Evolutionary conservation across 2,888 invertebrate species (phyloP).

Genomic region (Mystacides longicornis): DNA sequence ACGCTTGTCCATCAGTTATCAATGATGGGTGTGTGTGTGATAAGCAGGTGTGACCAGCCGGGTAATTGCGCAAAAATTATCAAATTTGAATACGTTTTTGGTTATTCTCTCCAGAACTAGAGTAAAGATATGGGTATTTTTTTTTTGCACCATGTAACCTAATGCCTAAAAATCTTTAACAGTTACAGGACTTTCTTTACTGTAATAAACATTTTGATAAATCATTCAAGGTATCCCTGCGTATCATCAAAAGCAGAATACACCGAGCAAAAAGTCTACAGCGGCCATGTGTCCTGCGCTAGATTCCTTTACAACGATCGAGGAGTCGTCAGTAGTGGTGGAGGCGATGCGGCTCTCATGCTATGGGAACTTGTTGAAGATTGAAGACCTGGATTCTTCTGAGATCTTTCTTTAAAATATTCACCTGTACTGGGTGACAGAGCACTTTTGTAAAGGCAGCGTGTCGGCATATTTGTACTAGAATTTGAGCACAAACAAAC

Average conservation of each 20-base stretch:
- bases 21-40: too few species aligned
- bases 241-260: constrained; percentile 80
- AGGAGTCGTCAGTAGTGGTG: constrained; percentile 77
- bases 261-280: constrained; percentile 82
- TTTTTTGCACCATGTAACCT: too few species aligned
- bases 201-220: too few species aligned
- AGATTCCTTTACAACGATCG: constrained; percentile 83
- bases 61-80: too few species aligned
- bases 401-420: not conserved
- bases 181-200: too few species aligned
- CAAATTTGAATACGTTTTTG: too few species aligned
- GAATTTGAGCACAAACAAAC: not conserved
- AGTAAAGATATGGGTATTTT: too few species aligned
- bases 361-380: constrained; percentile 83
- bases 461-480: not conserved
- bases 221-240: constrained; percentile 65
- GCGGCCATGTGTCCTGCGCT: constrained; percentile 69
- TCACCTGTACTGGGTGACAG: not conserved
- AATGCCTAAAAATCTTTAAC: too few species aligned
- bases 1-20: too few species aligned
- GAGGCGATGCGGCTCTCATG: constrained; percentile 83
- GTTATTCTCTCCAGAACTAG: too few species aligned
- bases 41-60: too few species aligned
- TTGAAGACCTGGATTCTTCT: constrained; percentile 39
- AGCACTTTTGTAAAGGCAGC: not conserved